Base-by-base conservation (phyloP, 2,113 vertebrate species). In the Crotophaga sulcirostris region DNA sequence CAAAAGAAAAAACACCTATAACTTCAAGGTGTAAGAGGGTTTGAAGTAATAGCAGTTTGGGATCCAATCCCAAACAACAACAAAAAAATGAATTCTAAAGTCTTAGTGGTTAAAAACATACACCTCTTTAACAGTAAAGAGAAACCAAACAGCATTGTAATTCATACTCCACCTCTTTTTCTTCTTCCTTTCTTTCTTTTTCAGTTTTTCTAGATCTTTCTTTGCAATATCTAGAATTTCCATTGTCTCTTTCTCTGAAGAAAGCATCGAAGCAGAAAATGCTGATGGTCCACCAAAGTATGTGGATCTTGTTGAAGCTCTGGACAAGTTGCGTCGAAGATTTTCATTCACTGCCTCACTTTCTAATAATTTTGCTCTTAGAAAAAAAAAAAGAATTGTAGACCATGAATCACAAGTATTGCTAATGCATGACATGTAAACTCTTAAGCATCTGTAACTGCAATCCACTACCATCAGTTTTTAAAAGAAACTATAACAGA, bases 151-250 rank as follows among this genome's bases (percentile, higher is more conserved):
- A 94, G 49, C 15, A 84, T 59, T 74, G 21, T 87, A 81, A 92
- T 72, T 84, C 51, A 97, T 90, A 81, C 95, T 38, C 56, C 98
- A 99, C 99, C 99, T 99, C 96, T 98, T 99, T 83, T 99, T 99
- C 98, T 99, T 99, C 97, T 98, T 99, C 95, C 97, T 99, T 97
- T 99, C 99, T 92, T 98, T 99, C 96, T 98, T 99, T 96, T 99
- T 99, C 90, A 99, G 98, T 84, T 99, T 99, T 97, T 99, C 98
- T 97, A 99, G 98, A 91, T 99, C 98, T 87, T 98, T 99, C 97
- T 99, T 99, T 84, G 99, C 99, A 95, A 99, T 98, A 96, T 99
- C 98, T 73, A 99, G 99, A 82, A 99, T 98, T 67, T 99, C 99
- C 52, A 97, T 98, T 31, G 99, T 98, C 92, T 99, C 99, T 78